Base-by-base conservation (phyloP, 2,797 vertebrate species). In the Crypturellus tataupa region DNA sequence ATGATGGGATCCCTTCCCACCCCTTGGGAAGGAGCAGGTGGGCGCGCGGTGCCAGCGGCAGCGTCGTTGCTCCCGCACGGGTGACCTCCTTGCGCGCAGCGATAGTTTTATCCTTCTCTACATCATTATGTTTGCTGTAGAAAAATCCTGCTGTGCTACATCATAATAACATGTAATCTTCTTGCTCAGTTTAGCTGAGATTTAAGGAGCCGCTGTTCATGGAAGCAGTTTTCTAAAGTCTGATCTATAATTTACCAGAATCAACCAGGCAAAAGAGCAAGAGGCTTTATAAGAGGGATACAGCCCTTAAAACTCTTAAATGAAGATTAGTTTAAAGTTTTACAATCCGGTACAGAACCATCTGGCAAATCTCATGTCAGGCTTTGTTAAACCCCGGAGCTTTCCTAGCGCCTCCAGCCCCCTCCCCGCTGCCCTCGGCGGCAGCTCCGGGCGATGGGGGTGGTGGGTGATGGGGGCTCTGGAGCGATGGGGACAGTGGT, bases 131-230 rank as follows among this genome's bases (percentile, higher is more conserved):
- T 97, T 98, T 98, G 78, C 97, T 97, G 89, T 59, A 90, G 91
- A 82, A 92, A 98, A 97, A 97, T 96, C 97, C 95, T 91, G 91
- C 97, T 97, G 97, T 97, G 97, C 94, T 96, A 97, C 97, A 97
- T 97, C 97, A 95, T 98, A 98, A 98, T 98, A 97, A 97, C 96
- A 96, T 97, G 97, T 97, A 98, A 98, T 98, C 97, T 98, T 97
- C 97, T 98, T 97, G 95, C 94, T 97, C 95, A 97, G 96, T 98
- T 98, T 98, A 98, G 96, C 97, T 97, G 96, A 96, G 97, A 97
- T 97, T 98, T 98, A 98, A 97, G 96, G 94, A 97, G 96, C 94
- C 1, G 95, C 96, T 96, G 93, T 72, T 97, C 97, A 90, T 96
- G 96, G 97, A 97, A 98, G 95, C 94, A 97, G 94, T 97, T 97